Evolutionary conservation across 2,113 vertebrate species (phyloP), one percentile per base, ranked within the genome.

Genomic region (Dunckerocampus dactyliophorus): DNA sequence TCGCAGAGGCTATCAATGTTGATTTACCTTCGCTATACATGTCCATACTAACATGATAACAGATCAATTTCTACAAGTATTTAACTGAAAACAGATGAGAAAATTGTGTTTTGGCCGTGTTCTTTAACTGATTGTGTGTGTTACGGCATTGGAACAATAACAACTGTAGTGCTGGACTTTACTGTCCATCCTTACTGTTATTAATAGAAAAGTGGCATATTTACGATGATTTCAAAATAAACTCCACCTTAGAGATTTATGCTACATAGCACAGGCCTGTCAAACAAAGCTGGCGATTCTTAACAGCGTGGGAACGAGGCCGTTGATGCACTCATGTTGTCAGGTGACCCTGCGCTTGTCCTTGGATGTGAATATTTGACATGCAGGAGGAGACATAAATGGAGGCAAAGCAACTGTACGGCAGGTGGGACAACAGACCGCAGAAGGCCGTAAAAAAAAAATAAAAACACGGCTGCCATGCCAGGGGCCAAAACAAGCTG

Each of bases 401-500:
- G 4, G n/a, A 67, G 73, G 64, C 47, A 56, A 47, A 43, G 37
- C 53, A 67, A 64, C 59, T 39, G 54, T 37, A 63, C 1, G 49
- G 67, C 71, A 81, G 76, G 77, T 82, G 77, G 69, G 51, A 64
- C 48, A 19, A 28, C 39, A 21, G 60, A 42, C 55, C 50, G 55
- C 79, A 77, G 80, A 87, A 82, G 82, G 72, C 52, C 13, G 39
- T 43, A 13, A 43, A 43, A 43, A 43, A 43, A 43, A 13, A 39
- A 39, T 9, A 39, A 39, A 39, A 39, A 28, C 77, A 65, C 19
- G 66, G 7, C 31, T 34, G 75, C 43, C 63, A 56, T 67, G 39
- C 31, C 3, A 53, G 60, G 16, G 56, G 43, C 56, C 63, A 82
- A 80, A 87, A 84, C 69, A 86, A 82, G 71, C 60, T 51, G 58